Conservation (phyloP, 2,797 vertebrate genomes). For the Phoeniculus purpureus region DNA sequence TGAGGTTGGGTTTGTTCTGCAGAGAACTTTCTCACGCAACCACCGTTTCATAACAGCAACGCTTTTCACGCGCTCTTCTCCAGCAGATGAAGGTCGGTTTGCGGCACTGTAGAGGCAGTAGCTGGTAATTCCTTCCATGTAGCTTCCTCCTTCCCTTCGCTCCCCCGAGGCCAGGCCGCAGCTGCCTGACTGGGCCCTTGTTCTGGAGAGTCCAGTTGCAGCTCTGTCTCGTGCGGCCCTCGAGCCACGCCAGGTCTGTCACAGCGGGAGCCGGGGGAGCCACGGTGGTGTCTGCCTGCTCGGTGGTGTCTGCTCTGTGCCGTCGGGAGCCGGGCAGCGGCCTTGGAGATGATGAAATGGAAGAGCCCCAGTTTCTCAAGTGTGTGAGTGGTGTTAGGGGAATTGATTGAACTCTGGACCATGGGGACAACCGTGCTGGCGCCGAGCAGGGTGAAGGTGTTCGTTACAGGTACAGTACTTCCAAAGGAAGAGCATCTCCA, state of each 20-base stretch:
- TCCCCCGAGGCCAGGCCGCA: not conserved
- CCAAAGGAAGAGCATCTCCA: slow-evolving; percentile 89
- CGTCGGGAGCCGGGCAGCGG: slow-evolving; percentile 24
- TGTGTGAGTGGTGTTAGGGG: slow-evolving; percentile 69
- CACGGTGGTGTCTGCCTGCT: no score
- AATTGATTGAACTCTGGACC: slow-evolving; percentile 79
- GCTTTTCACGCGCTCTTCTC: slow-evolving; percentile 67
- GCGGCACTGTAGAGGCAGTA: slow-evolving; percentile 59
- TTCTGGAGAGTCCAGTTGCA: not conserved
- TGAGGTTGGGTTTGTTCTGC: slow-evolving; percentile 75
- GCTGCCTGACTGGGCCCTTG: not conserved
- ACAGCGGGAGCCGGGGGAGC: not conserved
- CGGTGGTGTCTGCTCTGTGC: no score
- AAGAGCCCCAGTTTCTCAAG: slow-evolving; percentile 67
- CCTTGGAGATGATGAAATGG: slow-evolving; percentile 59
- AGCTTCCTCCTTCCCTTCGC: slow-evolving; percentile 47
- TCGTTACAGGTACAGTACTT: slow-evolving; percentile 88
- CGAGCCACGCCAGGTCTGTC: not conserved
- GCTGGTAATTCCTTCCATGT: slow-evolving; percentile 52
- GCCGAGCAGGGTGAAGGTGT: slow-evolving; percentile 82
- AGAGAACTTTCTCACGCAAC: slow-evolving; percentile 73
- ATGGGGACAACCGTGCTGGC: slow-evolving; percentile 80
- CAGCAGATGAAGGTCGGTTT: slow-evolving; percentile 72
- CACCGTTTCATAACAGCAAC: slow-evolving; percentile 71
- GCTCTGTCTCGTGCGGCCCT: not conserved